Evolutionary conservation across 2,888 invertebrate genomes (phyloP), one percentile per base, ranked within the genome.

Genomic region (Calephelis perditalis): DNA sequence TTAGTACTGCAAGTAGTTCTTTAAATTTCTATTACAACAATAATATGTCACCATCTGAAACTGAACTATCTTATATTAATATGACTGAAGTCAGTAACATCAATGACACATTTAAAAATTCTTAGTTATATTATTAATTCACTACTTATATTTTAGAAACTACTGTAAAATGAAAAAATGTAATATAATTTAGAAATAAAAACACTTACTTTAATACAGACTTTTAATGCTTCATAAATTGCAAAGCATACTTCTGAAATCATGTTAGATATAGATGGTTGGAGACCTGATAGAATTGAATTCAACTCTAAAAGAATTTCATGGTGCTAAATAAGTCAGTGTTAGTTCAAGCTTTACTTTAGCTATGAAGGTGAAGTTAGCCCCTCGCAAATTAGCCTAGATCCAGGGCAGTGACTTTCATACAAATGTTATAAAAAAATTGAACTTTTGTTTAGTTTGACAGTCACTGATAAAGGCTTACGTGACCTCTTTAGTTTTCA

Each of bases 171-270:
- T 15, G 15, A 15, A 15, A 56, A 56, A 26, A 26, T 36, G 4
- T 56, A 5, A 45, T 11, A 11, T 56, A 36, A 56, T 10, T 56
- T 11, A 56, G 35, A 56, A 56, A 37, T 37, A 56, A 56, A 56
- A 56, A 56, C 36, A 56, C 56, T 56, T 56, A 56, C 56, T 56
- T n/a, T 56, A 37, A 40, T 56, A 56, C 11, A 56, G 37, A 35
- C 40, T 56, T 56, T 56, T 40, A 56, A 11, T 37, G 36, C 4
- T 56, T 56, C 40, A 40, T 56, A 37, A 37, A 56, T 35, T 11
- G 56, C 56, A 35, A 37, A 35, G 37, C 56, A 56, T 37, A 56
- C 37, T 56, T 56, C 56, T 56, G 56, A 37, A 36, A 56, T 56
- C 37, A 37, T 56, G 2, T 56, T 56, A 56, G 37, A 37, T 35